Conservation (phyloP, 2,797 vertebrate genomes). For the Macrochelys suwanniensis region DNA sequence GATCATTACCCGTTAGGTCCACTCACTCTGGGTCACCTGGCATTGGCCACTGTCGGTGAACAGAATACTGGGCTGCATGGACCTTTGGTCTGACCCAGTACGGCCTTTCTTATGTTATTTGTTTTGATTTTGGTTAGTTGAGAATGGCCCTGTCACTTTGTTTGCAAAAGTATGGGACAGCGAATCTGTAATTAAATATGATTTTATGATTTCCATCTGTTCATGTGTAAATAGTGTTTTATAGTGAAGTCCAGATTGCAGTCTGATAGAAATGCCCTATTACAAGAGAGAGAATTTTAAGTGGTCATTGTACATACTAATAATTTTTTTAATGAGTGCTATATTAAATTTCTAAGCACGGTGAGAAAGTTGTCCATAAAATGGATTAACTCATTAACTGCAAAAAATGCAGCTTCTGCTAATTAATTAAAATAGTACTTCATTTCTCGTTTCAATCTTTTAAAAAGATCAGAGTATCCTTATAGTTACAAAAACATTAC, state of each 20-base stretch:
- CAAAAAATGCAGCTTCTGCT: not conserved
- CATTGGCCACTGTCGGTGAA: no score
- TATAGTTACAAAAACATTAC: not conserved
- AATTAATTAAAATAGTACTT: not conserved
- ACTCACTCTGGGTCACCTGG: no score
- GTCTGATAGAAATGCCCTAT: conserved; percentile 62
- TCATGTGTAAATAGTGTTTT: conserved; percentile 68
- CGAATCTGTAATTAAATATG: conserved; percentile 74
- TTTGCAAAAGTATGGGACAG: conserved; percentile 70
- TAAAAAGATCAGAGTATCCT: not conserved
- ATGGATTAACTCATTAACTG: not conserved
- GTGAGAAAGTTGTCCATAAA: not conserved
- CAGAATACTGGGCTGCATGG: no score
- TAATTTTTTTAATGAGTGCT: not conserved
- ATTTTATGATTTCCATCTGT: conserved; percentile 76
- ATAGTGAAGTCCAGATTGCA: conserved; percentile 67
- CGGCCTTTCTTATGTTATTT: no score
- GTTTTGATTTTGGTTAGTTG: conserved; percentile 65
- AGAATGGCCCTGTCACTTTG: conserved; percentile 63
- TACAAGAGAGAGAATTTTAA: conserved; percentile 38
- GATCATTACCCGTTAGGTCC: no score
- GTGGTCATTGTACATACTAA: conserved; percentile 3
- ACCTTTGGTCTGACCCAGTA: no score
- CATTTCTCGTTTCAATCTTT: not conserved
- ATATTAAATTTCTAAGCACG: not conserved